phyloP scores from a whole-genome alignment of 2,113 vertebrate genomes.

The Todiramphus saurophagus region DNA sequence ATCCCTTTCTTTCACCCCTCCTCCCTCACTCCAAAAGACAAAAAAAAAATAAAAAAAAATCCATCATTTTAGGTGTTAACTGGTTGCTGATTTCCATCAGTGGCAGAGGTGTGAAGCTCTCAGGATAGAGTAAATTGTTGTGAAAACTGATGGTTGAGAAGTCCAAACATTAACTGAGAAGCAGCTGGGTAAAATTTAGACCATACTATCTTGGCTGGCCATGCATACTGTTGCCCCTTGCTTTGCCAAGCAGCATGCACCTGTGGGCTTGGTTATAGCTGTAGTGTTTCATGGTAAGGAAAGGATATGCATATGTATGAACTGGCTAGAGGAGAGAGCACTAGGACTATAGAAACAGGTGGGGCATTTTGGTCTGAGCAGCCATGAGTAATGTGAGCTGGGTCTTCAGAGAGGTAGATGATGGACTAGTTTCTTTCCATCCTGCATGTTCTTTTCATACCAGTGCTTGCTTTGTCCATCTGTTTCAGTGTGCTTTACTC shows the following conservation, averaged over 20 bases:
- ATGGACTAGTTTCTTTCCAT: background rate
- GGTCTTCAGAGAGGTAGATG: background rate
- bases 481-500: background rate
- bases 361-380: background rate
- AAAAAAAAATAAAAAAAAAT: no score
- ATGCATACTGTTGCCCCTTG: rapidly evolving
- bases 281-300: background rate
- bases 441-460: background rate
- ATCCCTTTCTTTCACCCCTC: background rate
- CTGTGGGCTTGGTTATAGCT: background rate
- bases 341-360: background rate
- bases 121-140: background rate
- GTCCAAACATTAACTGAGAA: background rate
- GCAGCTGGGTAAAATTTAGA: background rate
- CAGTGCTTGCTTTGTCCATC: background rate
- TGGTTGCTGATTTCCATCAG: rapidly evolving
- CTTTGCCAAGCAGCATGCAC: background rate
- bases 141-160: background rate
- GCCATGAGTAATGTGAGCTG: rapidly evolving
- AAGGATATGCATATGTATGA: rapidly evolving
- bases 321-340: rapidly evolving
- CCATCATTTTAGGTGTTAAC: background rate
- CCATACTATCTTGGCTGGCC: background rate
- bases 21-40: background rate
- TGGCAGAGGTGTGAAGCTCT: background rate